phyloP scores from a whole-genome alignment of 2,113 vertebrate species.

The Herpailurus yagouaroundi region DNA sequence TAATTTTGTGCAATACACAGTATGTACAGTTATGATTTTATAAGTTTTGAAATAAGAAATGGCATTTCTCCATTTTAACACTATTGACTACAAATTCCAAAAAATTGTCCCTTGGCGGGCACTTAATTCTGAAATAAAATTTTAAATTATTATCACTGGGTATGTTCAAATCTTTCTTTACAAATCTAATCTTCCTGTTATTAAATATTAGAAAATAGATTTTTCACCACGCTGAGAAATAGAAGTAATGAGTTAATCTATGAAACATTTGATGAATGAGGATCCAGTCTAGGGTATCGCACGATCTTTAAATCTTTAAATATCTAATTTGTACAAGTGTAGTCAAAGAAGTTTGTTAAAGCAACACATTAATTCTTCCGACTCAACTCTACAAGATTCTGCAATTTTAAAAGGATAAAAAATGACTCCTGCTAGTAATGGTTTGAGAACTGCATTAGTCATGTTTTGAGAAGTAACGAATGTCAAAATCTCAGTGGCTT shows the following conservation, averaged over 20 bases:
- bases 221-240: neutral
- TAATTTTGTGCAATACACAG: neutral
- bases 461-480: neutral
- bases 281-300: neutral
- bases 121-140: neutral
- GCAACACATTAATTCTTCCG: neutral
- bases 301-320: neutral
- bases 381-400: neutral
- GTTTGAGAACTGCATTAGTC: neutral
- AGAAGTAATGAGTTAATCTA: neutral
- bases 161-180: neutral
- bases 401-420: neutral
- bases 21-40: neutral
- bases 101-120: neutral
- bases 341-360: neutral
- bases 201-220: constrained; percentile 5
- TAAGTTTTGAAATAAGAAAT: neutral
- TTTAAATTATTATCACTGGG: neutral
- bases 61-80: neutral
- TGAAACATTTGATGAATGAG: neutral
- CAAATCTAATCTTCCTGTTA: neutral
- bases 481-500: neutral
- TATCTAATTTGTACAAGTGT: neutral
- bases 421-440: neutral
- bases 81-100: neutral